Base-by-base conservation (phyloP, 2,113 vertebrate species). In the Toxostoma redivivum region DNA sequence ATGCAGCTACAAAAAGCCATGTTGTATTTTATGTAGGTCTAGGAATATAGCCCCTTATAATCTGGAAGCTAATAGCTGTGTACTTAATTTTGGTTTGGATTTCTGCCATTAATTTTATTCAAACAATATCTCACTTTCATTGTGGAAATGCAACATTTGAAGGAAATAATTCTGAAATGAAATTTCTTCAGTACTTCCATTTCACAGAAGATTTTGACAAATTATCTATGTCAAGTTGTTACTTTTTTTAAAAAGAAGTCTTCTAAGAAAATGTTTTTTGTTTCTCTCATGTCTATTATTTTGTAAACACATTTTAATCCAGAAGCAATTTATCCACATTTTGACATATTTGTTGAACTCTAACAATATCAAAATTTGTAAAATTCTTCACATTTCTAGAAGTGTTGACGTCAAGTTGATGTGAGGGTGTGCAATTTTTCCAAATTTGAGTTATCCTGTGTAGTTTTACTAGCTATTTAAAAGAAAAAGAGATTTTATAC, bases 181-280 rank as follows among this genome's bases (percentile, higher is more conserved):
- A 64, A 60, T 51, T 54, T 47, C 15, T 10, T 64, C 37, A n/a
- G 6, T 57, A 48, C 73, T 58, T 94, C 12, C 8, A 42, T 77
- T 65, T 60, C 27, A 33, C 10, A 23, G 5, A 47, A 9, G 2
- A 38, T 70, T 84, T 86, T 71, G 15, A 61, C 4, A 65, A 80
- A 65, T 27, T 33, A 28, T 31, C 4, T 85, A 17, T 37, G 11
- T 35, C 15, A 73, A 45, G 4, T 78, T 76, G 21, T 45, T 21
- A 1, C 2, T 4, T 21, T 33, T 37, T 42, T 27, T 2, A 0
- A 42, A 83, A 37, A 1, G 20, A 17, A 3, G 38, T 21, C 24
- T 3, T 58, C 12, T 50, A 76, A 44, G 27, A 61, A 62, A 35
- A 18, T 61, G 1, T 4, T 10, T 50, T 70, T 62, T 48, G 1